A percentile compares a stretch with the other conserved stretches of the same genome.
These are phyloP conservation scores for Cephus rjabovi DNA, from an alignment of 2,888 invertebrate species.

Conservation along the genomic window DNA sequence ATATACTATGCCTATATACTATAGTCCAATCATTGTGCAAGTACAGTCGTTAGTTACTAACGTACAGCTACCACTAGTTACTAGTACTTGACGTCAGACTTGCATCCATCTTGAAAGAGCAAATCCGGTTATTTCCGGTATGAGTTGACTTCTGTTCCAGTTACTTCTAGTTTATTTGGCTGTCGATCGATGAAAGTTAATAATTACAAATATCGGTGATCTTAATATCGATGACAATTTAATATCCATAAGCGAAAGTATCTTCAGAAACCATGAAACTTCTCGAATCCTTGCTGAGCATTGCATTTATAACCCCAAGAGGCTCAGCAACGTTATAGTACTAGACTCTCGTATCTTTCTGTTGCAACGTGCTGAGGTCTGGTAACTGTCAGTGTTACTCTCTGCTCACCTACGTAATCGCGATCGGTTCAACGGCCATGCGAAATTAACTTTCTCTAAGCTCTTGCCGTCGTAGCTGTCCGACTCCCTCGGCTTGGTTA, in stretches of 20 bases:
- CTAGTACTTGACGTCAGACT: neutral
- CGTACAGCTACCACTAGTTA: neutral
- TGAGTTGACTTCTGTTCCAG: neutral
- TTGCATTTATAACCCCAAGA: neutral
- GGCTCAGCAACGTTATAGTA: neutral
- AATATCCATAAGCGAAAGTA: neutral
- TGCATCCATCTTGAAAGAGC: neutral
- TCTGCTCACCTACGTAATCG: conserved; percentile 48
- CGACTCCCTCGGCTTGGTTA: neutral
- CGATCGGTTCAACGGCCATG: conserved; percentile 64
- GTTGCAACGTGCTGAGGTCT: conserved; percentile 17
- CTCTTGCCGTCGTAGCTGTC: conserved; percentile 4
- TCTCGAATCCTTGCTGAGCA: neutral
- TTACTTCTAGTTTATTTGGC: neutral
- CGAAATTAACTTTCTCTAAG: conserved; percentile 63
- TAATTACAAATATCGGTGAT: neutral
- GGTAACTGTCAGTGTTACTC: conserved; percentile 10
- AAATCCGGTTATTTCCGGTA: neutral
- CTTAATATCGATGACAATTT: neutral
- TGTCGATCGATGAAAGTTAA: neutral
- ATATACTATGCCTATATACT: neutral
- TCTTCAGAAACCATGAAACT: neutral
- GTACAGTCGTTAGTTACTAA: too few relatives aligned
- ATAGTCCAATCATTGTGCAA: neutral
- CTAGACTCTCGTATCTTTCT: conserved; percentile 8